Evolutionary conservation across 2,113 vertebrate genomes (phyloP), one percentile per base, ranked within the genome.

Genomic region (Anolis carolinensis): DNA sequence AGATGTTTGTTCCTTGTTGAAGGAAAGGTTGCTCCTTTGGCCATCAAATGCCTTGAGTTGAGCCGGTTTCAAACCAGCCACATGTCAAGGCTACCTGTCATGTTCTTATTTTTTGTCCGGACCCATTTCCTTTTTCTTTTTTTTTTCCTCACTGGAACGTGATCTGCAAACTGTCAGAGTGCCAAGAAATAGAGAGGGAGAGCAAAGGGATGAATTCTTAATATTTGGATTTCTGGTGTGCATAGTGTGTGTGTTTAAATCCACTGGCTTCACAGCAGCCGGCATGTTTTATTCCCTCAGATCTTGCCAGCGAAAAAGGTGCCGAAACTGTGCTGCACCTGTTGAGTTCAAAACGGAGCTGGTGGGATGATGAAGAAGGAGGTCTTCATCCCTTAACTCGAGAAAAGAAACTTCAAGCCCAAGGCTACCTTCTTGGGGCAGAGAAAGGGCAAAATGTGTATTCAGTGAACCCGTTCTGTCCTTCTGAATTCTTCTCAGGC

Each of bases 111-210:
- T 27, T 59, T 59, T 13, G 11, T 21, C 63, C n/a, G 16, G 36
- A 50, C 14, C 20, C 4, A 25, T 27, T 55, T 1, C 25, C 34
- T 39, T 7, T 0, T 36, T 1, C 25, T 39, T 39, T 7, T 0
- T 36, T 34, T 7, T 0, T 36, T 0, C 11, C 30, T 14, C 32
- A 23, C 21, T 44, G 18, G 18, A 32, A 83, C 1, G 0, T 0
- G 48, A 70, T 74, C 18, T 1, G 0, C 2, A 21, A 14, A 0
- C 55, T 5, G 6, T 50, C 30, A 1, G 2, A 59, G 36, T 62
- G 65, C 34, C 23, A 2, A 67, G 55, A 55, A 55, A 55, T 13
- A 55, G 14, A 55, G 52, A 55, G 8, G 10, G 52, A 16, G 55
- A 59, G 1, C 27, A n/a, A 2, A n/a, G 72, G 62, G 34, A 1